Evolutionary conservation across 2,888 invertebrate species (phyloP).

Genomic region (Stenchaetothrips biformis): DNA sequence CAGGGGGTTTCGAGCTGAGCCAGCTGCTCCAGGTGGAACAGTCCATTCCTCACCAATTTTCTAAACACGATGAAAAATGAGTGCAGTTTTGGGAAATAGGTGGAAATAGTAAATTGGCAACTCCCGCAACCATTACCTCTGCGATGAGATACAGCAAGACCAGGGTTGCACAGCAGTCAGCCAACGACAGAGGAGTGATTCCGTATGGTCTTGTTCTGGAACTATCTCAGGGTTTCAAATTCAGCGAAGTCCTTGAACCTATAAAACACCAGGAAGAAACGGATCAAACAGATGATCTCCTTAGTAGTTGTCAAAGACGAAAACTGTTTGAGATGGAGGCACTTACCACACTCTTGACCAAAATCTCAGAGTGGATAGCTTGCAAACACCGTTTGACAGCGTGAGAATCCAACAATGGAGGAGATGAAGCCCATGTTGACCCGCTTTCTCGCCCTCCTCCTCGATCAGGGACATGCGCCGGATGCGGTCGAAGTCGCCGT

Average conservation of each 20-base stretch:
- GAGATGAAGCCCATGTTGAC: conserved; percentile 99
- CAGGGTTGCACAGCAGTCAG: conserved; percentile 94
- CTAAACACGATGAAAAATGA: conserved; percentile 43
- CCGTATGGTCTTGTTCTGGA: conserved; percentile 99
- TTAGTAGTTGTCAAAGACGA: neutral
- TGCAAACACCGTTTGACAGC: conserved; percentile 98
- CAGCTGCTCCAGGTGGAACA: conserved; percentile 82
- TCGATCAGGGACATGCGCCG: conserved; percentile 91
- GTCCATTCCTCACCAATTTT: conserved; percentile 98
- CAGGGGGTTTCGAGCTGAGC: conserved; percentile 73
- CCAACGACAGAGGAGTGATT: conserved; percentile 98
- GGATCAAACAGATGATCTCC: conserved; percentile 29
- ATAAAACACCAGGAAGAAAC: conserved; percentile 34
- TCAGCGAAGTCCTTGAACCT: conserved; percentile 92
- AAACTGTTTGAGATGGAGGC: neutral
- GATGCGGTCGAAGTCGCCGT: conserved; percentile 73
- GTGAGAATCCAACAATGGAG: conserved; percentile 91
- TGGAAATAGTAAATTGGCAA: neutral
- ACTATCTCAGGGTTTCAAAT: conserved; percentile 89
- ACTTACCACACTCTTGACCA: conserved; percentile 77
- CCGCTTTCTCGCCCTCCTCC: conserved; percentile 92
- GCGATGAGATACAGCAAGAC: conserved; percentile 90
- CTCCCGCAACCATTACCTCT: conserved; percentile 58
- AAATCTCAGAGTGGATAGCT: conserved; percentile 92
- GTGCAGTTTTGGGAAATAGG: neutral